These are phyloP conservation scores for Ginglymostoma cirratum DNA, from an alignment of 2,113 vertebrate genomes.

Conservation along the genomic window DNA sequence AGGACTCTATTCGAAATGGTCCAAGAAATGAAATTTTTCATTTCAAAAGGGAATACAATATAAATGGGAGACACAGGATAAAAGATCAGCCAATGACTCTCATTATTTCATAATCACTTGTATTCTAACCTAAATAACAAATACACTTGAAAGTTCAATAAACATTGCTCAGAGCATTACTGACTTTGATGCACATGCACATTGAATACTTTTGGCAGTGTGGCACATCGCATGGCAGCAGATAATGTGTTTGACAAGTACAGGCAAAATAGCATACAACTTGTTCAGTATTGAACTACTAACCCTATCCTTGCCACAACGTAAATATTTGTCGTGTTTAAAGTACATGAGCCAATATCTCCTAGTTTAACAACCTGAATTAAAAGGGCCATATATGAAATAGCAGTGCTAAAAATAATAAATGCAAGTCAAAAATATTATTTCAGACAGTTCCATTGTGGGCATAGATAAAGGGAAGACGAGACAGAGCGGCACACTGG, in stretches of 20 bases:
- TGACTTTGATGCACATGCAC: neutral
- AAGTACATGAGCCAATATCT: neutral
- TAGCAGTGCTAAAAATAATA: neutral
- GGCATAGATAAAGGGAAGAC: neutral
- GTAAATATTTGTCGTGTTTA: neutral
- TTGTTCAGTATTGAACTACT: neutral
- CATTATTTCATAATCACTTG: neutral
- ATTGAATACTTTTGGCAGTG: neutral
- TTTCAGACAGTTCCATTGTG: neutral
- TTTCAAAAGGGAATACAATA: neutral
- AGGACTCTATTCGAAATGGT: neutral
- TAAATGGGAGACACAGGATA: neutral
- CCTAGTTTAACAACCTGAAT: neutral
- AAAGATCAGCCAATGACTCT: neutral
- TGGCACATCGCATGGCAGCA: neutral
- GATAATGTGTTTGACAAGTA: neutral
- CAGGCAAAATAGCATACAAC: neutral
- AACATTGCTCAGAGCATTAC: neutral
- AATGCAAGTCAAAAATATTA: neutral
- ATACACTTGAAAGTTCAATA: neutral
- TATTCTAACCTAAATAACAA: neutral
- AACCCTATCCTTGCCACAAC: neutral
- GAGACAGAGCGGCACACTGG: neutral
- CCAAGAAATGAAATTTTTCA: neutral
- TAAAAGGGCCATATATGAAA: neutral